phyloP scores from a whole-genome alignment of 2,797 vertebrate genomes.

The Distichodus sexfasciatus region DNA sequence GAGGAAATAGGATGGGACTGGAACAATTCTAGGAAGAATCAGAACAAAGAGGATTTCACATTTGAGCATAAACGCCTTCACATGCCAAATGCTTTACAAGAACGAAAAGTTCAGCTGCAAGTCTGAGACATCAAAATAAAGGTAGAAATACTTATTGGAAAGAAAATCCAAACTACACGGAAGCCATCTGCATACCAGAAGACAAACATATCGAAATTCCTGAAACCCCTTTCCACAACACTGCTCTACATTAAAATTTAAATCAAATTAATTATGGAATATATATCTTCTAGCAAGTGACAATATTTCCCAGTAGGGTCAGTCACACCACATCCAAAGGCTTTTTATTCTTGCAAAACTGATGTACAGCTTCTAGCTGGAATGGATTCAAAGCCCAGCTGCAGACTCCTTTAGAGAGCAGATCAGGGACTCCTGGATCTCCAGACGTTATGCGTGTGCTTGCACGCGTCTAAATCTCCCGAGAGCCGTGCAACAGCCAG shows the following conservation, averaged over 20 bases:
- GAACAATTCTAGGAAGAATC: conserved; percentile 36
- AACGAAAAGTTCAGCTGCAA: neutral
- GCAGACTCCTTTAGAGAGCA: neutral
- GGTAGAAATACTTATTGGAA: neutral
- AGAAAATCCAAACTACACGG: neutral
- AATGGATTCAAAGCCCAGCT: conserved; percentile 15
- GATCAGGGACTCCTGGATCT: neutral
- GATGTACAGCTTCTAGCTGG: conserved; percentile 19
- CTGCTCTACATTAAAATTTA: neutral
- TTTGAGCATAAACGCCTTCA: conserved; percentile 8
- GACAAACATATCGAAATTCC: neutral
- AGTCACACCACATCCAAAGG: neutral
- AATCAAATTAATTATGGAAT: no score
- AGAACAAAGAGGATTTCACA: conserved; percentile 10
- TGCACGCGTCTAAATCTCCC: neutral
- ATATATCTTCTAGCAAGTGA: no score
- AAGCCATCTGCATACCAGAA: neutral
- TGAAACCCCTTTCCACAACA: neutral
- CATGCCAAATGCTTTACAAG: neutral
- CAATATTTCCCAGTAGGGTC: neutral
- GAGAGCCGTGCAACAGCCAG: neutral
- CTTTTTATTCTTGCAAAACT: neutral
- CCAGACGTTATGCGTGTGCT: neutral
- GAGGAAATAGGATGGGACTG: neutral
- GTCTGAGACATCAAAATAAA: neutral